Conservation (phyloP, 2,888 invertebrate species). For the Pardosa pseudoannulata region DNA sequence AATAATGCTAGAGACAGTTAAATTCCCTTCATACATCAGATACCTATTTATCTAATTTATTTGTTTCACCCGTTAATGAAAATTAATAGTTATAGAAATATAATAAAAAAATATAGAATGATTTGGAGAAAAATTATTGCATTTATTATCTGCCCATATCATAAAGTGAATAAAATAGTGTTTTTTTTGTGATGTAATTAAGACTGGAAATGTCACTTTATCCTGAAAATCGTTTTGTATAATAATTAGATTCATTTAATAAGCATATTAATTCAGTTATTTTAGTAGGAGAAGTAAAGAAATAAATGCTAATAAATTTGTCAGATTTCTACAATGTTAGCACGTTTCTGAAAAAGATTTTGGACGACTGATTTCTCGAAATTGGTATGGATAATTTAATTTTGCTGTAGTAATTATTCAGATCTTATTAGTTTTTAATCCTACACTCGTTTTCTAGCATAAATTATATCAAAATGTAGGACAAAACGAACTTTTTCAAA, state of each 20-base stretch:
- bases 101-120: background rate
- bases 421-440: too few relatives aligned
- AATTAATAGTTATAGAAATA: constrained; percentile 28
- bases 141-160: background rate
- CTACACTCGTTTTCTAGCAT: too few relatives aligned
- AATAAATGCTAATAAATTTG: background rate
- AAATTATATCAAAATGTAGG: too few relatives aligned
- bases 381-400: too few relatives aligned
- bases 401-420: too few relatives aligned
- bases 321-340: too few relatives aligned
- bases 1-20: constrained; percentile 16
- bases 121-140: background rate
- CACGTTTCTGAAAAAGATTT: too few relatives aligned
- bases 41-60: background rate
- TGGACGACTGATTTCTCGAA: too few relatives aligned
- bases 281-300: background rate
- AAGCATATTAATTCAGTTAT: background rate
- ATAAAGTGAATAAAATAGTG: background rate
- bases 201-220: background rate
- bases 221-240: background rate
- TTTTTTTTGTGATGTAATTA: background rate
- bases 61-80: constrained; percentile 32
- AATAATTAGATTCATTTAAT: background rate
- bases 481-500: too few relatives aligned
- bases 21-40: constrained; percentile 2